Evolutionary conservation across 2,888 invertebrate genomes (phyloP), one percentile per base, ranked within the genome.

Genomic region (Luperina nickerlii): DNA sequence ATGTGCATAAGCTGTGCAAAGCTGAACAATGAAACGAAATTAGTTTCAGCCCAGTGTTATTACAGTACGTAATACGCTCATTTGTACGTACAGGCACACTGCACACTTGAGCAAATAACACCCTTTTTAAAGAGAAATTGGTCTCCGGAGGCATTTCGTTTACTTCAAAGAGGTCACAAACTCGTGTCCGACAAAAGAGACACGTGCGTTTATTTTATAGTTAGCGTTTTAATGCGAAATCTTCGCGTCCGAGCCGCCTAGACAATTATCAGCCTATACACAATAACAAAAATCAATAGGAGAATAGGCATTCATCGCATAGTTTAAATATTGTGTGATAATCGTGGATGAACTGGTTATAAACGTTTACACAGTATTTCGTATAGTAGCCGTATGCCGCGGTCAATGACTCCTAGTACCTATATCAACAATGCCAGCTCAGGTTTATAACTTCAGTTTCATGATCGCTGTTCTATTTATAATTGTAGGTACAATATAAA

Each of bases 271-370:
- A 90, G 82, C 80, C 77, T 84, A 80, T 87, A 85, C 84, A 90
- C 89, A 95, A 95, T 93, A 87, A 92, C 90, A 92, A 93, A 94
- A 94, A 94, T 93, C 94, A 94, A 95, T 91, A 94, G 79, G 62
- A 84, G 82, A 87, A 90, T 75, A 78, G 83, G 81, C 68, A 86
- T 87, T 85, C 91, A 86, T 80, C 71, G 84, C 84, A 87, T 86
- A 88, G 83, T 89, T 87, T 87, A 82, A 77, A 83, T 86, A 76
- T 81, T 86, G 71, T 83, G 79, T 84, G 85, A 87, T 90, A 87
- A 88, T 90, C 87, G 83, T 87, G 84, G 81, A 83, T 87, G 83
- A 87, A 84, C 80, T 84, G 83, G 83, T 86, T 83, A 72, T 84
- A 79, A 81, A 63, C 81, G 74, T 83, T 85, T 84, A 79, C 78